These are phyloP conservation scores for Aramus guarauna DNA, from an alignment of 2,113 vertebrate genomes.

Conservation along the genomic window DNA sequence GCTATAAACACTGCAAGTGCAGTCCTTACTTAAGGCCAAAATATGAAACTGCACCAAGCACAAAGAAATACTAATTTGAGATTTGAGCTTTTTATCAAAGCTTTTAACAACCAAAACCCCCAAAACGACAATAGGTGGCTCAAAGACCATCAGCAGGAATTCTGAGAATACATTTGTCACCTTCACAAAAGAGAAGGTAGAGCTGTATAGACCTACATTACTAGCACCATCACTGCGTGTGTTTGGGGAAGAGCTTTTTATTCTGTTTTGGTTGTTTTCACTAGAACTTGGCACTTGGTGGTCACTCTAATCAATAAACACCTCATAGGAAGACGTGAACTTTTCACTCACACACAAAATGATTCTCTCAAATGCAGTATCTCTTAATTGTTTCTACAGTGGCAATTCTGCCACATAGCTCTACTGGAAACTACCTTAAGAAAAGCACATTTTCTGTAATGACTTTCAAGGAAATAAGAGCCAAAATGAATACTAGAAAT, in stretches of 20 bases:
- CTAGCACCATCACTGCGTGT: rapidly evolving
- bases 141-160: neutral
- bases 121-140: neutral
- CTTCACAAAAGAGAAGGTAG: neutral
- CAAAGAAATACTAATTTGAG: neutral
- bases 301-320: neutral
- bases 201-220: neutral
- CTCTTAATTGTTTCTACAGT: neutral
- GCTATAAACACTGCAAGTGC: neutral
- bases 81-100: neutral
- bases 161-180: neutral
- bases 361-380: neutral
- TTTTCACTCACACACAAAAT: neutral
- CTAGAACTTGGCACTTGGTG: neutral
- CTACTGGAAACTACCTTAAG: neutral
- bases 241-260: neutral
- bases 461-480: neutral
- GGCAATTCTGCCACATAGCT: neutral
- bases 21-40: neutral
- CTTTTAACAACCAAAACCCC: neutral
- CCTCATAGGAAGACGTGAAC: neutral
- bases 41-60: neutral
- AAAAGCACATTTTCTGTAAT: neutral
- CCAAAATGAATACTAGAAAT: neutral
- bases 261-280: neutral